A percentile compares a stretch with the other conserved stretches of the same genome.
phyloP scores from a whole-genome alignment of 2,888 invertebrate genomes.

The Lepidochitona cinerea region DNA sequence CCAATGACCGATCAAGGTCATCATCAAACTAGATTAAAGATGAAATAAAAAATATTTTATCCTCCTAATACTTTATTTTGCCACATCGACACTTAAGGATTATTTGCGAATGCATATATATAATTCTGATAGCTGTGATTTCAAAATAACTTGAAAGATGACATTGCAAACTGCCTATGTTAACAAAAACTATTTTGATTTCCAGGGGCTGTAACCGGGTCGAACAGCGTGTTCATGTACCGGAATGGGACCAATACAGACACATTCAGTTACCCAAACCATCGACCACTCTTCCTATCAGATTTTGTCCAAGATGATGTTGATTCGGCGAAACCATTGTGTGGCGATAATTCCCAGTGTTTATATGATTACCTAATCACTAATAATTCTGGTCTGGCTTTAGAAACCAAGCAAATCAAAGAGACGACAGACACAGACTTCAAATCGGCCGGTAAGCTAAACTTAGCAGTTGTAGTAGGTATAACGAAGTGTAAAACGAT shows the following conservation, averaged over 20 bases:
- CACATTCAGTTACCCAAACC: not conserved
- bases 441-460: not conserved
- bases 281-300: not conserved
- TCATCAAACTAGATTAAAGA: no score
- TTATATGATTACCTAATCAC: constrained; percentile 4
- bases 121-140: no score
- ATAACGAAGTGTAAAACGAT: no score
- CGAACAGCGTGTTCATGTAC: not conserved
- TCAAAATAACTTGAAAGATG: no score
- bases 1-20: no score
- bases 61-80: no score
- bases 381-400: not conserved
- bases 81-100: no score
- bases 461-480: no score
- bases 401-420: constrained; percentile 4
- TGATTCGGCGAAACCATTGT: not conserved
- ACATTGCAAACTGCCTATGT: no score
- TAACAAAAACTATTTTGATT: no score
- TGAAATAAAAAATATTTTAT: no score
- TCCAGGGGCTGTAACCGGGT: not conserved
- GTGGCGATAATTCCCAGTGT: constrained; percentile 5
- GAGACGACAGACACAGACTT: not conserved
- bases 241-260: not conserved
- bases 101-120: no score
- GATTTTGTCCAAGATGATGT: not conserved